A percentile compares a stretch with the other conserved stretches of the same genome.
These are phyloP conservation scores for Sarcophaga subvicina DNA, from an alignment of 2,888 invertebrate species.

Conservation along the genomic window DNA sequence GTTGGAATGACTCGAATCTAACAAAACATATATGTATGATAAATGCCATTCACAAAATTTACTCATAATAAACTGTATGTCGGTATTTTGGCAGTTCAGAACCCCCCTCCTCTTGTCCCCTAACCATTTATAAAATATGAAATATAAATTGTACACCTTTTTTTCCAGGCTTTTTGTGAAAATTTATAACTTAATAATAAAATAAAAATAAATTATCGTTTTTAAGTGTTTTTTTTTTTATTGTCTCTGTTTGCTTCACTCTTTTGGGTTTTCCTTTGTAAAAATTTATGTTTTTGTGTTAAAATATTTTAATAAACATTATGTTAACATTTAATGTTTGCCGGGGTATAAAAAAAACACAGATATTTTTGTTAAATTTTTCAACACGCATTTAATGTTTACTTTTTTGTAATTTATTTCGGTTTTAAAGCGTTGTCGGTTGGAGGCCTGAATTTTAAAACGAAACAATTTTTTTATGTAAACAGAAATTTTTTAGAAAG, in stretches of 20 bases:
- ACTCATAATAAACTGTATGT: conserved; percentile 50
- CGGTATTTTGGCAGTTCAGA: conserved; percentile 1
- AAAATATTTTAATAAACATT: conserved; percentile 63
- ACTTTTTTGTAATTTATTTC: background rate
- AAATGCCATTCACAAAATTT: conserved; percentile 42
- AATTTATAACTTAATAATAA: conserved; percentile 57
- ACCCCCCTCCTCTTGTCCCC: background rate
- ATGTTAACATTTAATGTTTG: conserved; percentile 61
- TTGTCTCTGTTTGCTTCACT: background rate
- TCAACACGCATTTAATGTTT: conserved; percentile 46
- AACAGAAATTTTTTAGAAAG: too few relatives aligned
- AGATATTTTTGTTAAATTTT: conserved; percentile 21
- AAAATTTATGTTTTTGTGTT: conserved; percentile 63
- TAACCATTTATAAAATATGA: background rate
- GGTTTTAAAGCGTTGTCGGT: too few relatives aligned
- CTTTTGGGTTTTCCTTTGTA: background rate
- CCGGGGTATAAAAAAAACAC: conserved; percentile 17
- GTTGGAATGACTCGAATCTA: conserved; percentile 14
- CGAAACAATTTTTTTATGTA: too few relatives aligned
- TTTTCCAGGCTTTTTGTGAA: background rate
- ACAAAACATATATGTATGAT: conserved; percentile 22
- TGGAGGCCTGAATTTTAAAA: too few relatives aligned
- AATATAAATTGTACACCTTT: background rate
- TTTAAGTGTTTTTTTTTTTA: background rate
- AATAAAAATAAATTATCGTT: background rate